Evolutionary conservation across 1,140 invertebrate species (phyloP).

Genomic region (Panagrolaimus sp.): DNA sequence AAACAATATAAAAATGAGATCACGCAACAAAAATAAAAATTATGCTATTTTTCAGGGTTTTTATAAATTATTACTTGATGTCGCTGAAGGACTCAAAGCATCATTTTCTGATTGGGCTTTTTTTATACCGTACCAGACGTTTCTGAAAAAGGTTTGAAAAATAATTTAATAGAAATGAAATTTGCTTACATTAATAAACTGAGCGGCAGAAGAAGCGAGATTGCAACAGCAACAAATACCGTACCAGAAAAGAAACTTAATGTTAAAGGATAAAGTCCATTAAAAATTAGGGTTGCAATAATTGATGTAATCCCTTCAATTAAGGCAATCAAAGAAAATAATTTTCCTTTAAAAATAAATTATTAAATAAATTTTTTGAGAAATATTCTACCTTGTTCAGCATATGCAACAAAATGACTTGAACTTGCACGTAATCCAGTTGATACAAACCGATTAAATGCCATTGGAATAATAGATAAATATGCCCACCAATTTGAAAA

Average conservation of each 20-base stretch:
- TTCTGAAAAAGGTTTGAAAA: no score
- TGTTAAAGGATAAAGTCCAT: conserved; percentile 50
- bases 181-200: conserved; percentile 1
- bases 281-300: conserved; percentile 50
- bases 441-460: conserved; percentile 47
- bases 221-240: conserved; percentile 35
- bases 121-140: no score
- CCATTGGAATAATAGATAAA: conserved; percentile 32
- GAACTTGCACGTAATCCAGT: conserved; percentile 48
- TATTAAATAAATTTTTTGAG: no score
- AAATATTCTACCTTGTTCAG: conserved; percentile 34
- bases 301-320: conserved; percentile 49
- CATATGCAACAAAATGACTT: conserved; percentile 37
- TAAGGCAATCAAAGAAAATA: conserved; percentile 47
- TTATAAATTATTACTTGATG: no score
- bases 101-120: no score
- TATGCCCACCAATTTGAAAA: conserved; percentile 29
- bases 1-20: no score
- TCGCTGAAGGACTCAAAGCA: no score
- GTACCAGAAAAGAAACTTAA: conserved; percentile 50
- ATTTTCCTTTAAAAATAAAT: conserved; percentile 17
- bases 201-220: not conserved
- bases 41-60: no score
- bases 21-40: no score
- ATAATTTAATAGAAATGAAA: no score